Base-by-base conservation (phyloP, 2,113 vertebrate species). In the Ceyx melanurus region DNA sequence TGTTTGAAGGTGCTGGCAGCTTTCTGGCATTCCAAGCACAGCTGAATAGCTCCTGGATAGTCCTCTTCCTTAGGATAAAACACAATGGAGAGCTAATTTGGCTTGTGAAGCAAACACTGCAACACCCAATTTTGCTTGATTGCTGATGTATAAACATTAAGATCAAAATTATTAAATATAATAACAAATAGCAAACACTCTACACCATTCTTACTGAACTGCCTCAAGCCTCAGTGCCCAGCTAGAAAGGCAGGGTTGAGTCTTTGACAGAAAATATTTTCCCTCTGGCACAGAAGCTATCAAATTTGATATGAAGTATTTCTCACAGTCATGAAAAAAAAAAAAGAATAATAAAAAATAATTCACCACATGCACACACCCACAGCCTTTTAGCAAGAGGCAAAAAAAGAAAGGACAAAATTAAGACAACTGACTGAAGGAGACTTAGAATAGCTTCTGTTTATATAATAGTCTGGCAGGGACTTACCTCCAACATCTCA, bases 1-100 rank as follows among this genome's bases (percentile, higher is more conserved):
- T 99, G 99, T 97, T 99, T 99, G 96, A 99, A 99, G 79, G 99
- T 99, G 97, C 99, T 99, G 94, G 99, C 99, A 51, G 99, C 99
- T 94, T 99, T 99, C 95, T 99, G 99, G 90, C 99, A 99, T 95
- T 99, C 99, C 95, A 99, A 97, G 84, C 99, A 99, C 60, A 99
- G 97, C 94, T 99, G 99, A 96, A 99, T 99, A 73, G 99, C 99
- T 95, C 99, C 99, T 77, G 99, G 99, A 90, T 99, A 99, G 96
- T 99, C 99, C 97, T 99, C 99, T 94, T 99, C 99, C 99, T 99
- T 95, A 71, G 76, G 62, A 95, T 56, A 80, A 90, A 87, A 82
- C 9, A 78, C 26, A 70, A 76, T 45, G 15, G 28, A 93, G 72
- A 76, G 6, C 7, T 78, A 33, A 71, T 65, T 46, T 60, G 66